Conservation (phyloP, 2,797 vertebrate species). For the Falco biarmicus region DNA sequence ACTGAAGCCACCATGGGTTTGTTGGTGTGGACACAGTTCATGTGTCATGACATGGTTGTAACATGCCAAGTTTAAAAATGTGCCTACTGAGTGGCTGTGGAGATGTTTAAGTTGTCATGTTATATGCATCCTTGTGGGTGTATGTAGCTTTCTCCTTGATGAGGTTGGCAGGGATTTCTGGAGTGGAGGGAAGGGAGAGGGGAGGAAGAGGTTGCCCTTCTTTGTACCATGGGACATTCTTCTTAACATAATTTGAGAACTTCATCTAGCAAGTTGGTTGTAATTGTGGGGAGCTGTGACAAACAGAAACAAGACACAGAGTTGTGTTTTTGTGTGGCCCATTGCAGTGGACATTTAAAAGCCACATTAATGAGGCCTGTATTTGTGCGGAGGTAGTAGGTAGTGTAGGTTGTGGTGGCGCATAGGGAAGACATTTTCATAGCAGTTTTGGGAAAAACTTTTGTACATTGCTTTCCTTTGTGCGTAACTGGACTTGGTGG, state of each 20-base stretch:
- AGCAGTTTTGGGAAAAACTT: background rate
- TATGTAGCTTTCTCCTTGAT: background rate
- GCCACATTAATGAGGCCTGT: background rate
- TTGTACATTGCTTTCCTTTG: background rate
- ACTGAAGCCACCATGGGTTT: background rate
- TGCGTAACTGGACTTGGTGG: background rate
- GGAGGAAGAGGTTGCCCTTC: background rate
- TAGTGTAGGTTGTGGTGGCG: background rate
- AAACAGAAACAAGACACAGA: background rate
- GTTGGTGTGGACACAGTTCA: fast-evolving
- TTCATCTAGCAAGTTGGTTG: background rate
- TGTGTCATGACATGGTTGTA: fast-evolving
- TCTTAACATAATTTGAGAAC: background rate
- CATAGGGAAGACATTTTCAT: background rate
- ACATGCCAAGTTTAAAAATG: background rate
- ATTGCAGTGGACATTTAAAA: background rate
- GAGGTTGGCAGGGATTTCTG: background rate
- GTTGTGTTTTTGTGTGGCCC: background rate
- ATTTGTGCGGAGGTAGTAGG: background rate
- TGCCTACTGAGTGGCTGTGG: background rate
- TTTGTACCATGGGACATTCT: background rate
- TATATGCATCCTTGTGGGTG: background rate
- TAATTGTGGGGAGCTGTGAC: background rate
- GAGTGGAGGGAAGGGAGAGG: background rate
- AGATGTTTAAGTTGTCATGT: background rate